phyloP scores from a whole-genome alignment of 2,888 invertebrate genomes.

The Catocala nupta region DNA sequence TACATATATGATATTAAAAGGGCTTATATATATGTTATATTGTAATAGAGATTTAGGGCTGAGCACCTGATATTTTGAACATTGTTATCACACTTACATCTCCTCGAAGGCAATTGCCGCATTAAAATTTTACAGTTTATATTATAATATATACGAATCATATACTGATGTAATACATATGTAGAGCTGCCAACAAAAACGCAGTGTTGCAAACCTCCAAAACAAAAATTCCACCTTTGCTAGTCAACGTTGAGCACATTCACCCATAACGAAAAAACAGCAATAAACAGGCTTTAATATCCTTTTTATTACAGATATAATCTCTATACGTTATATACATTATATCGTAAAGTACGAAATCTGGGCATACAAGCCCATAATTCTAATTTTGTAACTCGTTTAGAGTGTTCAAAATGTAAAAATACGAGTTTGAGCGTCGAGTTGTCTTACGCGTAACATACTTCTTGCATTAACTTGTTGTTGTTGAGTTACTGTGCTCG shows the following conservation, averaged over 20 bases:
- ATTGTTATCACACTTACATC: too few relatives aligned
- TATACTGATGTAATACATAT: too few relatives aligned
- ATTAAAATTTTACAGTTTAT: too few relatives aligned
- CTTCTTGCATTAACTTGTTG: background rate
- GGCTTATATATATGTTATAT: too few relatives aligned
- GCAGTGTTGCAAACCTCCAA: background rate
- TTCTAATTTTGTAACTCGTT: conserved; percentile 44
- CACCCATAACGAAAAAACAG: conserved; percentile 39
- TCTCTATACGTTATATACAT: conserved; percentile 35
- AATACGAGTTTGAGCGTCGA: background rate
- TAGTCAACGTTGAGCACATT: conserved; percentile 22
- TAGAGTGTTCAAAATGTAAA: conserved; percentile 11
- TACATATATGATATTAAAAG: too few relatives aligned
- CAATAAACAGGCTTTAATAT: conserved; percentile 46
- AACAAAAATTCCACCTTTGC: background rate
- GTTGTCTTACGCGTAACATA: background rate
- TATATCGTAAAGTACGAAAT: conserved; percentile 42
- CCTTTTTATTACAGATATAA: conserved; percentile 50
- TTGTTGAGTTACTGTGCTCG: too few relatives aligned
- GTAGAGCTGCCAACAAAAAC: too few relatives aligned
- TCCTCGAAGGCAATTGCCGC: too few relatives aligned
- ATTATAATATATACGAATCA: too few relatives aligned
- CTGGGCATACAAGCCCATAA: conserved; percentile 28
- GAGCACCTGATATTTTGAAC: too few relatives aligned
- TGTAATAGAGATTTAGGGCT: too few relatives aligned